Percentiles rank a stretch among this genome's conserved stretches.
phyloP scores from a whole-genome alignment of 2,888 invertebrate genomes.

The Teinopalpus imperialis region DNA sequence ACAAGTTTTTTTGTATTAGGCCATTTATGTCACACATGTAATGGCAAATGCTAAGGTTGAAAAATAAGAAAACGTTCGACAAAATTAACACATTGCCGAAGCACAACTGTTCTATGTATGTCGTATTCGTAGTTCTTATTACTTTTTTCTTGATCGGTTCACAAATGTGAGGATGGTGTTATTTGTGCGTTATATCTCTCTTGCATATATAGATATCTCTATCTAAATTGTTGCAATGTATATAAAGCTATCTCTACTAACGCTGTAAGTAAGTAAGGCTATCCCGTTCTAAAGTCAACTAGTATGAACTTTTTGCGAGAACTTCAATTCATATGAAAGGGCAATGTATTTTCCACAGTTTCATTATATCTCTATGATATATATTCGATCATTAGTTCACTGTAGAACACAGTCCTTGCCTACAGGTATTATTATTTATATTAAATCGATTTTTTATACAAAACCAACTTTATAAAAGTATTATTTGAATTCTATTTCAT shows the following conservation, averaged over 20 bases:
- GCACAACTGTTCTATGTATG: constrained; percentile 38
- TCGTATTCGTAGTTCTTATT: constrained; percentile 29
- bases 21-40: constrained; percentile 34
- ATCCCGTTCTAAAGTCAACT: constrained; percentile 15
- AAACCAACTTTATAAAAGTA: too few species aligned
- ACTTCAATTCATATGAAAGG: background rate
- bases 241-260: background rate
- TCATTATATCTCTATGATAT: background rate
- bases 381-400: too few species aligned
- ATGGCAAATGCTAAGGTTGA: constrained; percentile 35
- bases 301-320: constrained; percentile 10
- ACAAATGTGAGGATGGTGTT: constrained; percentile 1
- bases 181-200: constrained; percentile 28
- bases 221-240: background rate
- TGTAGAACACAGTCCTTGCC: too few species aligned
- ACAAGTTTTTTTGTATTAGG: constrained; percentile 25
- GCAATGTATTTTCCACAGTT: constrained; percentile 5
- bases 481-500: too few species aligned
- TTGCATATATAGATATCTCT: constrained; percentile 7
- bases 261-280: constrained; percentile 16
- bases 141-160: constrained; percentile 28
- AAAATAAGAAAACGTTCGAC: constrained; percentile 54
- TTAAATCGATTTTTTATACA: too few species aligned
- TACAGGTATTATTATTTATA: too few species aligned
- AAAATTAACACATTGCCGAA: constrained; percentile 60